Conservation (phyloP, 2,888 invertebrate species). For the Chaetoderma sp. region DNA sequence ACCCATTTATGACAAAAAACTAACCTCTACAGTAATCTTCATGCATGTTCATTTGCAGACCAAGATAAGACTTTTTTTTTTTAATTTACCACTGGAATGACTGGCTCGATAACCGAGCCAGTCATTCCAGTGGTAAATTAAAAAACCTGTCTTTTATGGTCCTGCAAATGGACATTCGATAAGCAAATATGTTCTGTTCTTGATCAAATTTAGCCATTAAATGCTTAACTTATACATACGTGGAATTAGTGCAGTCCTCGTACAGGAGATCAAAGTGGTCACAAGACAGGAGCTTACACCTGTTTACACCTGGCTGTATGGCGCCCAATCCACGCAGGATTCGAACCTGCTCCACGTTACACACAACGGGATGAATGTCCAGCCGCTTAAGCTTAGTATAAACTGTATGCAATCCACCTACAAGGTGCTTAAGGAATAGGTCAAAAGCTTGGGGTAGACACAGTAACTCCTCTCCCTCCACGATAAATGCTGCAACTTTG, state of each 20-base stretch:
- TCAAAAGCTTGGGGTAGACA: conserved; percentile 99
- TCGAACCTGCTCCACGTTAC: conserved; percentile 99
- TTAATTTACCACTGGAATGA: too few species aligned
- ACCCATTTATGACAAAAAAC: too few species aligned
- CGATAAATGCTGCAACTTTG: conserved; percentile 97
- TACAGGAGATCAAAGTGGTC: conserved; percentile 99
- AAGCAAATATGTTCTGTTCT: too few species aligned
- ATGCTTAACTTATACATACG: too few species aligned
- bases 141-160: too few species aligned
- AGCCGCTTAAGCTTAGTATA: conserved; percentile 99
- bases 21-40: too few species aligned
- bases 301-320: conserved; percentile 99
- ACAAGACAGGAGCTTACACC: conserved; percentile 98
- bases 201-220: too few species aligned
- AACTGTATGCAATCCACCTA: conserved; percentile 98
- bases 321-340: conserved; percentile 97
- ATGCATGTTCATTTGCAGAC: too few species aligned
- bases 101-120: too few species aligned
- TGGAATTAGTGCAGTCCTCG: conserved; percentile 99
- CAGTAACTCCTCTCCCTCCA: conserved; percentile 95
- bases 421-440: conserved; percentile 97
- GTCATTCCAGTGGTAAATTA: too few species aligned
- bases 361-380: conserved; percentile 98
- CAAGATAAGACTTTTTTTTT: too few species aligned
- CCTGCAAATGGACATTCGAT: too few species aligned